Evolutionary conservation across 2,797 vertebrate genomes (phyloP).

Genomic region (Alexandromys oeconomus): DNA sequence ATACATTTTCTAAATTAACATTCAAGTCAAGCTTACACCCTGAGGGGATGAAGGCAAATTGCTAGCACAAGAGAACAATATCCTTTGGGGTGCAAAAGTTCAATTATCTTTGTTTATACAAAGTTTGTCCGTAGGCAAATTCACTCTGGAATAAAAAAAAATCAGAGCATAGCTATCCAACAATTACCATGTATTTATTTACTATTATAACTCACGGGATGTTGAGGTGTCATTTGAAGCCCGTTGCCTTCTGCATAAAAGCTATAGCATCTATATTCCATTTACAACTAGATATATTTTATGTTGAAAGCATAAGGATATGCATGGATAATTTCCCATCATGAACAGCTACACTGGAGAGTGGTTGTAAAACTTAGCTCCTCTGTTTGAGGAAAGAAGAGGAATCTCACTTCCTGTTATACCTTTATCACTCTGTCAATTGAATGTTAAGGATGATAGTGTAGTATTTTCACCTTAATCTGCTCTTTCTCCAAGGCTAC

Average conservation of each 20-base stretch:
- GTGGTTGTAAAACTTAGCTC: slow-evolving; percentile 66
- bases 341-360: slow-evolving; percentile 64
- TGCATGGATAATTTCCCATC: slow-evolving; percentile 72
- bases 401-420: slow-evolving; percentile 6
- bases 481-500: slow-evolving; percentile 29
- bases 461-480: slow-evolving; percentile 69
- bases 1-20: slow-evolving; percentile 61
- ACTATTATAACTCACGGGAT: slow-evolving; percentile 57
- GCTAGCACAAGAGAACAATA: slow-evolving; percentile 64
- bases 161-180: slow-evolving; percentile 29
- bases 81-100: slow-evolving; percentile 74
- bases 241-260: slow-evolving; percentile 23
- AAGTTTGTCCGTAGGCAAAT: slow-evolving; percentile 70
- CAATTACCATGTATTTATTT: slow-evolving; percentile 79
- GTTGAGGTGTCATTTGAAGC: slow-evolving; percentile 62
- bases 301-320: slow-evolving; percentile 73
- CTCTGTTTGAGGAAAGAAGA: slow-evolving; percentile 67
- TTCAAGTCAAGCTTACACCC: slow-evolving; percentile 57
- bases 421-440: slow-evolving; percentile 38
- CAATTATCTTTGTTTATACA: slow-evolving; percentile 77
- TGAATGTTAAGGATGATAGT: slow-evolving; percentile 35
- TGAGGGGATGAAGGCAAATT: slow-evolving; percentile 51
- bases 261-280: slow-evolving; percentile 47
- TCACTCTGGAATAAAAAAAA: slow-evolving; percentile 53
- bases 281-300: slow-evolving; percentile 75